Percentiles rank a stretch among this genome's conserved stretches.
Conservation (phyloP, 2,888 invertebrate genomes). For the Dolomedes plantarius region DNA sequence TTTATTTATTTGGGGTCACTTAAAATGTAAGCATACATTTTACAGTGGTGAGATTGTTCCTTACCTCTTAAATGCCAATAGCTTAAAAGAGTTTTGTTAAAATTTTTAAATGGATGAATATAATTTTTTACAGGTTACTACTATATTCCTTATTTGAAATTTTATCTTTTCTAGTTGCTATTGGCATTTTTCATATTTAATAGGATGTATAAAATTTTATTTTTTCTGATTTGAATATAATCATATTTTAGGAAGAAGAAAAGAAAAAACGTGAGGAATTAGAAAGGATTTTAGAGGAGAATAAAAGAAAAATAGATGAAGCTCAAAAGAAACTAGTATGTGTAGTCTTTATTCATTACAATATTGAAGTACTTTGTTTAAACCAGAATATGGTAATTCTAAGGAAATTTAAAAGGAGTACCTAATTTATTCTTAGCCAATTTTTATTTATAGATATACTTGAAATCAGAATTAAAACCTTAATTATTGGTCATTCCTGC, state of each 20-base stretch:
- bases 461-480: too few relatives aligned
- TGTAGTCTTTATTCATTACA: not conserved
- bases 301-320: constrained; percentile 97
- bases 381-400: too few relatives aligned
- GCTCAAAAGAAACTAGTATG: constrained; percentile 96
- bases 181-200: not conserved
- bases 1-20: too few relatives aligned
- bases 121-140: too few relatives aligned
- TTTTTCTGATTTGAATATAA: constrained; percentile 37
- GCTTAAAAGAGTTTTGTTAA: too few relatives aligned
- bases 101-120: not conserved
- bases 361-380: too few relatives aligned
- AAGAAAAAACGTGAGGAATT: constrained; percentile 95
- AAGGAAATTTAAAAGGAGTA: too few relatives aligned
- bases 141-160: not conserved
- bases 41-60: not conserved
- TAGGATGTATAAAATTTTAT: not conserved
- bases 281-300: constrained; percentile 97
- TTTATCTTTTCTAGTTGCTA: not conserved
- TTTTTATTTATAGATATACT: too few relatives aligned
- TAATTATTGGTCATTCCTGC: too few relatives aligned
- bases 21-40: not conserved
- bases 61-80: not conserved
- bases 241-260: constrained; percentile 92
- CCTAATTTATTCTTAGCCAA: too few relatives aligned